Base-by-base conservation (phyloP, 2,113 vertebrate species). In the Perca fluviatilis region DNA sequence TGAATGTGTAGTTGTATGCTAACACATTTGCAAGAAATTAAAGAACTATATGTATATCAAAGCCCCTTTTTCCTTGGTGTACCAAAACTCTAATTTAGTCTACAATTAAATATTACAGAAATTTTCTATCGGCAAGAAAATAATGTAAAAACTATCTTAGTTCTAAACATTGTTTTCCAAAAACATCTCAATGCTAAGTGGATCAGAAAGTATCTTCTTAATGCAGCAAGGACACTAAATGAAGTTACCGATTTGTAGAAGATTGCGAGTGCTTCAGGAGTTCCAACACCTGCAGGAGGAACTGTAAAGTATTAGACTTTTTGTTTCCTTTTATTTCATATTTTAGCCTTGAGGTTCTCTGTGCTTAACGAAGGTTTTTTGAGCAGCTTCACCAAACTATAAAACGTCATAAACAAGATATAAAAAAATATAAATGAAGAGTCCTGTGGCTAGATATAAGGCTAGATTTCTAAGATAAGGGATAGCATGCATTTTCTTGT, bases 141-240 rank as follows among this genome's bases (percentile, higher is more conserved):
- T 18, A 19, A 47, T 23, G 6, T 47, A 23, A 21, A 46, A 81
- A 4, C 33, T 18, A 16, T 43, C 16, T 15, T 19, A 2, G n/a
- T 2, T 74, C 14, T 47, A 6, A 27, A 49, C 18, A 10, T 23
- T 43, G 21, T 76, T 64, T 82, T 8, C 25, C 0, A 54, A 62
- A 70, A 70, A 49, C 36, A 70, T 57, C 12, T 82, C 57, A 54
- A 21, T 47, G 46, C 36, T 23, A 46, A 49, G 16, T 49, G 54
- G 19, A 74, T 23, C 16, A 6, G 50, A 13, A 69, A 62, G 57
- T 25, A 46, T 33, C 30, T 33, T 23, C 21, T 49, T 16, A 58
- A 21, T 40, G 40, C 30, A 61, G 33, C 60, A 71, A 47, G 61
- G 66, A 72, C 60, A 47, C 19, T 3, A 13, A 60, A 65, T 65